Percentiles rank a stretch among this genome's conserved stretches.
These are phyloP conservation scores for Seladonia tumulorum DNA, from an alignment of 2,888 invertebrate genomes.

Conservation along the genomic window DNA sequence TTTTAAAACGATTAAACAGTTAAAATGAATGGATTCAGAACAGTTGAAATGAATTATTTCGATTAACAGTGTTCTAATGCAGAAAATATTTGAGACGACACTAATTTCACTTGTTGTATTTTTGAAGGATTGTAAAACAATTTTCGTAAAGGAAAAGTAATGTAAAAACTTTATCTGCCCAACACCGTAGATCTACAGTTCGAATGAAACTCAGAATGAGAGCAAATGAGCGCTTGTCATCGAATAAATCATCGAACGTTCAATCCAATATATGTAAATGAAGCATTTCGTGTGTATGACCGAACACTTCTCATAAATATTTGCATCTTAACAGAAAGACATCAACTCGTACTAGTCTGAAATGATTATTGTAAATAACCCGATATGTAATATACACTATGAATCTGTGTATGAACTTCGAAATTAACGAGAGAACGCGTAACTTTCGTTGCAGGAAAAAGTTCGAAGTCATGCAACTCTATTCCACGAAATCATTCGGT, in stretches of 20 bases:
- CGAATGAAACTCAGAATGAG: conserved; percentile 13
- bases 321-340: not conserved
- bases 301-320: conserved; percentile 26
- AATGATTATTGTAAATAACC: conserved; percentile 24
- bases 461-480: not conserved
- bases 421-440: not conserved
- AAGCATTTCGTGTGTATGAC: conserved; percentile 8
- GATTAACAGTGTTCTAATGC: not conserved
- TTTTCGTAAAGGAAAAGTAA: conserved; percentile 42
- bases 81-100: not conserved
- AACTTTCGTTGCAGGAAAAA: not conserved
- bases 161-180: conserved; percentile 42
- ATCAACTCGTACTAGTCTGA: conserved; percentile 6
- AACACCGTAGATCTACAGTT: conserved; percentile 29
- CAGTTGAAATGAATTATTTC: not conserved
- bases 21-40: not conserved
- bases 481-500: not conserved
- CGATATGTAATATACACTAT: not conserved
- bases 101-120: conserved; percentile 22
- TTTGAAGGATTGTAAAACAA: conserved; percentile 6
- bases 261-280: conserved; percentile 11
- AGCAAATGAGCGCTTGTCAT: not conserved
- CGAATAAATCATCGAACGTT: conserved; percentile 2
- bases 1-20: not conserved
- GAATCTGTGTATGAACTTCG: not conserved